phyloP scores from a whole-genome alignment of 2,888 invertebrate genomes.

The Pyrrhia umbra region DNA sequence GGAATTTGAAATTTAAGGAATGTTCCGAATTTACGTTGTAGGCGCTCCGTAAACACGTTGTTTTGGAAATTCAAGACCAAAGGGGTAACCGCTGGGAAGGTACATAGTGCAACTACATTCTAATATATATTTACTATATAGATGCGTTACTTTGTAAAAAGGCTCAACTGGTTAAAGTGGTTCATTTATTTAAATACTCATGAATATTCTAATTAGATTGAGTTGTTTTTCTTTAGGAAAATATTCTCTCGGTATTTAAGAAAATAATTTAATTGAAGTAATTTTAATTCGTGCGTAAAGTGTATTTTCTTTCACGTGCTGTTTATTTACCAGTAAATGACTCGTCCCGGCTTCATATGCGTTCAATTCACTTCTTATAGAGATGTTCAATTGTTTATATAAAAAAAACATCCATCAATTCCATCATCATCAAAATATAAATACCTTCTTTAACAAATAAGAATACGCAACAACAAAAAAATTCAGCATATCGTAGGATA shows the following conservation, averaged over 20 bases:
- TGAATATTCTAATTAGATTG: not conserved
- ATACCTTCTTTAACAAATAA: no score
- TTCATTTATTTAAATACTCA: not conserved
- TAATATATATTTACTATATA: conserved; percentile 4
- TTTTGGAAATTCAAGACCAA: conserved; percentile 59
- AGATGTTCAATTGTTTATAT: no score
- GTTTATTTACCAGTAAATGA: not conserved
- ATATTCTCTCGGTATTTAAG: not conserved
- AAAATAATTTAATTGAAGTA: not conserved
- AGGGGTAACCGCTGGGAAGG: conserved; percentile 51
- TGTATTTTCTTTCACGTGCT: not conserved
- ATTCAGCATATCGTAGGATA: no score
- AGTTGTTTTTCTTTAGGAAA: not conserved
- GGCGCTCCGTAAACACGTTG: conserved; percentile 56
- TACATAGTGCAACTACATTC: conserved; percentile 40
- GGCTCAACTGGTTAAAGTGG: not conserved
- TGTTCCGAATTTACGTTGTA: conserved; percentile 65
- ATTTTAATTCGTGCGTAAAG: not conserved
- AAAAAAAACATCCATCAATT: no score
- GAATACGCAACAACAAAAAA: no score
- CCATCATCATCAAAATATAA: no score
- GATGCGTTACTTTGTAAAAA: not conserved
- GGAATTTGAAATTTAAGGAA: conserved; percentile 72
- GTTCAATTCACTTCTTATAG: no score
- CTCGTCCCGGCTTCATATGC: no score